Base-by-base conservation (phyloP, 2,888 invertebrate genomes). In the Plebejus anna region DNA sequence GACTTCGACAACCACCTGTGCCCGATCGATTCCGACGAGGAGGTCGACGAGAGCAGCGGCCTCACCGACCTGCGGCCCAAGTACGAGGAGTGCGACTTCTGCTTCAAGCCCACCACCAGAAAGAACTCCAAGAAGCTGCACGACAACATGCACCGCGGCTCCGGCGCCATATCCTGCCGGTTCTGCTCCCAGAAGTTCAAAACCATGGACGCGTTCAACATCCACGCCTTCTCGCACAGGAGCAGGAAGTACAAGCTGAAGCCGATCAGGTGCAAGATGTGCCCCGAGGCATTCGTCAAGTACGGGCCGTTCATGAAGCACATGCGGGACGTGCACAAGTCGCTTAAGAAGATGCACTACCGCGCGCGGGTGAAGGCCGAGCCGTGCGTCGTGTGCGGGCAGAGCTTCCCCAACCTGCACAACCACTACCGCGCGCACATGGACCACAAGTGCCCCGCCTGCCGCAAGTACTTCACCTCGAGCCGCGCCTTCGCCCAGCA, bases 341-440 rank as follows among this genome's bases (percentile, higher is more conserved):
- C 85, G 1, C 80, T 81, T 6, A 89, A 90, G 82, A 94, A 92
- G 79, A 80, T 94, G 79, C 92, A 94, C 80, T 93, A 94, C 80
- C 83, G 93, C 28, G 88, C 92, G 1, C 80, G 83, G 1, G 90
- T 93, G 42, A 88, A 85, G 81, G 92, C 95, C 0, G 95, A 95
- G 80, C 92, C 91, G 59, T 96, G 96, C 83, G 94, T 94, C 71
- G 91, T 96, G 4, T 96, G 96, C 83, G 93, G 94, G 16, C 95
- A 92, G 51, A 88, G 90, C 0, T 95, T 95, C 82, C 94, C 95
- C 1, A 95, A 95, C 79, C 89, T 95, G 78, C 95, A 95, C 85
- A 95, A 95, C 82, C 95, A 96, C 79, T 95, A 94, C 79, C 94
- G 95, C 32, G 95, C 95, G 73, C 95, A 95, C 80, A 82, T 95